These are phyloP conservation scores for Macropis europaea DNA, from an alignment of 2,888 invertebrate genomes.

Conservation along the genomic window DNA sequence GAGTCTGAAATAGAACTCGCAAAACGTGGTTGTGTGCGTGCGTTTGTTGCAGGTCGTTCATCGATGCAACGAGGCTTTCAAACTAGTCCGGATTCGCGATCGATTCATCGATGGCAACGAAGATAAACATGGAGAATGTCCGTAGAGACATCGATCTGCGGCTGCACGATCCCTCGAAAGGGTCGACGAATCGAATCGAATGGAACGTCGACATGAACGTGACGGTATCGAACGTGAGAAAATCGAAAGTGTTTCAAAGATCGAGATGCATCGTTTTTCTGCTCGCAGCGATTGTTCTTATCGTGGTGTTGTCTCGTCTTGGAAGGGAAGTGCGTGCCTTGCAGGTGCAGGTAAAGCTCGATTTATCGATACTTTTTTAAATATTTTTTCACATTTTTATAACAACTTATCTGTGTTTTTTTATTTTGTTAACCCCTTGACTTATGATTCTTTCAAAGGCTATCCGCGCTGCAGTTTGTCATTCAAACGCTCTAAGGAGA, in stretches of 20 bases:
- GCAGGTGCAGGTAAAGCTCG: slow-evolving; percentile 71
- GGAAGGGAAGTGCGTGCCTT: slow-evolving; percentile 65
- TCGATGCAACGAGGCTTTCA: slow-evolving; percentile 21
- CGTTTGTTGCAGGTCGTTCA: slow-evolving; percentile 9
- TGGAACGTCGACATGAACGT: slow-evolving; percentile 74
- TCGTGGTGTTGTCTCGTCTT: slow-evolving; percentile 59
- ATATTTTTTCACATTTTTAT: not conserved
- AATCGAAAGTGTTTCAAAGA: slow-evolving; percentile 66
- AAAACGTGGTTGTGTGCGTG: too few relatives aligned
- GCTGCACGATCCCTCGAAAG: slow-evolving; percentile 52
- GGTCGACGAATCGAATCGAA: slow-evolving; percentile 66
- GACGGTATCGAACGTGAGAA: slow-evolving; percentile 64
- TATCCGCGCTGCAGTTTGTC: too few relatives aligned
- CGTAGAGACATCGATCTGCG: slow-evolving; percentile 60
- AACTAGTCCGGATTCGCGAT: slow-evolving; percentile 39
- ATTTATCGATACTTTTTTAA: too few relatives aligned
- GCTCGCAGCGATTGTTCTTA: slow-evolving; percentile 59
- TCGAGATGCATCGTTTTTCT: slow-evolving; percentile 60
- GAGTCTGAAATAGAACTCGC: too few relatives aligned
- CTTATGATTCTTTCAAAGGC: too few relatives aligned
- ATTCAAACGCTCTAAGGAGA: too few relatives aligned
- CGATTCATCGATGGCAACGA: slow-evolving; percentile 52
- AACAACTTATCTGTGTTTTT: not conserved
- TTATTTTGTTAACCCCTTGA: too few relatives aligned
- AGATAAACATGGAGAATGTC: slow-evolving; percentile 52